A percentile compares a stretch with the other conserved stretches of the same genome.
Conservation (phyloP, 2,888 invertebrate species). For the Lepidocyrtoides sp. region DNA sequence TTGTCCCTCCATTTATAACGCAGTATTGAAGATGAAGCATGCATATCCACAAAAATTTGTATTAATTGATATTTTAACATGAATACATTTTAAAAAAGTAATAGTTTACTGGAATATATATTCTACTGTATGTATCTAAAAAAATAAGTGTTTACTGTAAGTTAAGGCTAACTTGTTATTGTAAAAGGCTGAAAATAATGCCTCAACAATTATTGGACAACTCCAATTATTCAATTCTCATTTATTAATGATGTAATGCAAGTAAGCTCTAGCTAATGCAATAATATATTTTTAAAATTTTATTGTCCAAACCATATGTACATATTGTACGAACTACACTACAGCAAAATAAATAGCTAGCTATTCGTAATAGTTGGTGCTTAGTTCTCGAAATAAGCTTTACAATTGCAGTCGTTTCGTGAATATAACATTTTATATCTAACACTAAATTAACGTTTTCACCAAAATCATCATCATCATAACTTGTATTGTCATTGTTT, state of each 20-base stretch:
- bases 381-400: no score
- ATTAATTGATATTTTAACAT: background rate
- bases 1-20: slow-evolving; percentile 19
- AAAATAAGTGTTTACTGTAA: background rate
- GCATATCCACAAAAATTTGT: background rate
- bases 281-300: background rate
- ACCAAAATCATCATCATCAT: no score
- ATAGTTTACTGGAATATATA: background rate
- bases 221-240: background rate
- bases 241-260: background rate
- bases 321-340: no score
- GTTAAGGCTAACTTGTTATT: background rate
- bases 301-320: no score
- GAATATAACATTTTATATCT: background rate
- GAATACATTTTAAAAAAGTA: background rate
- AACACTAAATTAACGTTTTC: no score
- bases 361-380: background rate
- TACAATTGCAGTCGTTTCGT: no score
- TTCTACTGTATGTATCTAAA: background rate
- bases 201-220: background rate
- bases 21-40: slow-evolving; percentile 25
- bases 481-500: no score
- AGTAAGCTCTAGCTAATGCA: background rate
- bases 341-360: background rate
- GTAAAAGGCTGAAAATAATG: slow-evolving; percentile 2